These are phyloP conservation scores for Nasonia longicornis DNA, from an alignment of 1,140 invertebrate species.

Conservation along the genomic window DNA sequence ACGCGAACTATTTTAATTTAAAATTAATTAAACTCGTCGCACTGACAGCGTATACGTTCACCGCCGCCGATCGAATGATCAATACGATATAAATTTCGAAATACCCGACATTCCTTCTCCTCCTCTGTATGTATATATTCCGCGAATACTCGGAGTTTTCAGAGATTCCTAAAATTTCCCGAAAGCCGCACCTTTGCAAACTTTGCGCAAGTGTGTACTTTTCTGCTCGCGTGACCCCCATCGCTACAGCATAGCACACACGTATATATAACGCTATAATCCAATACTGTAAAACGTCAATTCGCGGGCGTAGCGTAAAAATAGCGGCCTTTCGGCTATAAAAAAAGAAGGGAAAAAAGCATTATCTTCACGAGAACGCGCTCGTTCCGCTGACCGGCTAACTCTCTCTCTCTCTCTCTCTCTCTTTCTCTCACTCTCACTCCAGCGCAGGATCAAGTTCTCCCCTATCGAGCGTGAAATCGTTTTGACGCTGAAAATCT, in stretches of 20 bases:
- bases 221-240: not conserved
- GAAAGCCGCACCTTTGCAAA: no score
- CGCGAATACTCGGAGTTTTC: no score
- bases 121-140: no score
- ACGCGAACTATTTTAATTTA: conserved; percentile 9
- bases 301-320: not conserved
- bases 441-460: not conserved
- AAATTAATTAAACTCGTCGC: not conserved
- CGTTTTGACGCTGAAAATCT: conserved; percentile 19
- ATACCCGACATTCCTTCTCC: no score
- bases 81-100: not conserved
- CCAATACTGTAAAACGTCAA: conserved; percentile 10
- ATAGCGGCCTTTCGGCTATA: conserved; percentile 3
- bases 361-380: not conserved
- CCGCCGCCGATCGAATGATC: not conserved
- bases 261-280: not conserved
- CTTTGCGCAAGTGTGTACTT: not conserved
- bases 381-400: conserved; percentile 12
- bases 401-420: no score
- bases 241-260: not conserved
- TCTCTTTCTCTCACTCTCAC: no score
- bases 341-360: conserved; percentile 13
- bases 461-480: conserved; percentile 23
- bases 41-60: not conserved
- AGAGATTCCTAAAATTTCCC: no score